Conservation (phyloP, 1,140 invertebrate genomes). For the Apis dorsata region DNA sequence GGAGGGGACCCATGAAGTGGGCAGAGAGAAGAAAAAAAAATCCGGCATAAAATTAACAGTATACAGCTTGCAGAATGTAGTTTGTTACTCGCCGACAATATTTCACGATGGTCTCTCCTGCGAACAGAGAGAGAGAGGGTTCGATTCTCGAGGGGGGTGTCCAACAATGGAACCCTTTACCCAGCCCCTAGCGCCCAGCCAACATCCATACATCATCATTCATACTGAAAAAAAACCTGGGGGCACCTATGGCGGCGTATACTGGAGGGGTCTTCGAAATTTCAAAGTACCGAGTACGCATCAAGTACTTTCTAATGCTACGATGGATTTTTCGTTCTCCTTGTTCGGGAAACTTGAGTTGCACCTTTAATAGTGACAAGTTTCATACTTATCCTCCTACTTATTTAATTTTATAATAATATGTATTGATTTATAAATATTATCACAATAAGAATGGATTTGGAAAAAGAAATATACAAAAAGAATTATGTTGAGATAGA, state of each 20-base stretch:
- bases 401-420: background rate
- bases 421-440: background rate
- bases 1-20: conserved; percentile 40
- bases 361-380: conserved; percentile 1
- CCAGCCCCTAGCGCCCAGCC: conserved; percentile 77
- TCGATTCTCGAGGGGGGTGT: conserved; percentile 68
- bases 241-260: conserved; percentile 55
- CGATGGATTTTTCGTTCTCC: conserved; percentile 32
- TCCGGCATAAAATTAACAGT: conserved; percentile 78
- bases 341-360: background rate
- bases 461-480: background rate
- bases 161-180: conserved; percentile 79
- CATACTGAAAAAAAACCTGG: conserved; percentile 73
- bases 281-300: conserved; percentile 62
- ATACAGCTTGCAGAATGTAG: conserved; percentile 72
- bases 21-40: conserved; percentile 61
- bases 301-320: conserved; percentile 58
- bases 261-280: conserved; percentile 55
- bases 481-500: background rate
- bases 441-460: background rate
- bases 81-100: conserved; percentile 75
- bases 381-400: background rate
- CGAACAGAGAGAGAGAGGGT: conserved; percentile 50
- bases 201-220: conserved; percentile 80
- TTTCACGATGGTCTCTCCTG: conserved; percentile 73